Percentiles rank a stretch among this genome's conserved stretches.
These are phyloP conservation scores for Gasterosteus nipponicus DNA, from an alignment of 2,113 vertebrate genomes.

Conservation along the genomic window DNA sequence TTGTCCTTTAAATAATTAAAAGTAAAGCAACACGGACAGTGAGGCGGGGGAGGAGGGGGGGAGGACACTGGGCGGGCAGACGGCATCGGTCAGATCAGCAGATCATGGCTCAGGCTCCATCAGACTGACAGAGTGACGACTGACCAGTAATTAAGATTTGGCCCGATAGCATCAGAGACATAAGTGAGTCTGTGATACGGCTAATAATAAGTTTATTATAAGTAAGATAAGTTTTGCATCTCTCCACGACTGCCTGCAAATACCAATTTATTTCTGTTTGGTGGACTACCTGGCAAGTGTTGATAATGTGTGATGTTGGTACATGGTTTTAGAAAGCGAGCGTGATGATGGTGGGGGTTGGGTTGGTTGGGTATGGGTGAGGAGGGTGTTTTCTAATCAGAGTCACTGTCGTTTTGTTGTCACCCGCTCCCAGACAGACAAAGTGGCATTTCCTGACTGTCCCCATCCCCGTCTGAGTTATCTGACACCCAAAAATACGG, in stretches of 20 bases:
- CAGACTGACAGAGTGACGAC: conserved; percentile 56
- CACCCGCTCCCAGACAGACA: conserved; percentile 84
- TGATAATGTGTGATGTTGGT: conserved; percentile 64
- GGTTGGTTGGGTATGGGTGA: conserved; percentile 60
- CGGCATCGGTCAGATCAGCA: conserved; percentile 45
- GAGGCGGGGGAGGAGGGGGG: neutral
- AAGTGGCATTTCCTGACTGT: conserved; percentile 86
- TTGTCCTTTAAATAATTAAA: conserved; percentile 39
- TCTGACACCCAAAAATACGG: conserved; percentile 93
- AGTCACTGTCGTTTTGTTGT: conserved; percentile 91
- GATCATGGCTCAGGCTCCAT: conserved; percentile 40
- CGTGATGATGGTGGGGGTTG: conserved; percentile 63
- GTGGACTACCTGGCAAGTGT: conserved; percentile 42
- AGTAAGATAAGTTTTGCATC: neutral
- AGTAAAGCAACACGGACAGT: neutral
- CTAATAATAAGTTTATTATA: no score
- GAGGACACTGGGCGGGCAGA: conserved; percentile 4
- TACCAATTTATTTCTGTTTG: conserved; percentile 53
- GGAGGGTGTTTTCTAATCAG: conserved; percentile 78
- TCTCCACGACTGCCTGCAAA: conserved; percentile 36
- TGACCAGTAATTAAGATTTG: conserved; percentile 70
- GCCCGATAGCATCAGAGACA: conserved; percentile 34
- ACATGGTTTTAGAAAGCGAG: conserved; percentile 37
- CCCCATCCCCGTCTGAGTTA: conserved; percentile 79
- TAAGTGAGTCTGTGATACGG: conserved; percentile 33